A percentile compares a stretch with the other conserved stretches of the same genome.
phyloP scores from a whole-genome alignment of 1,140 invertebrate genomes.

The Diuraphis noxia region DNA sequence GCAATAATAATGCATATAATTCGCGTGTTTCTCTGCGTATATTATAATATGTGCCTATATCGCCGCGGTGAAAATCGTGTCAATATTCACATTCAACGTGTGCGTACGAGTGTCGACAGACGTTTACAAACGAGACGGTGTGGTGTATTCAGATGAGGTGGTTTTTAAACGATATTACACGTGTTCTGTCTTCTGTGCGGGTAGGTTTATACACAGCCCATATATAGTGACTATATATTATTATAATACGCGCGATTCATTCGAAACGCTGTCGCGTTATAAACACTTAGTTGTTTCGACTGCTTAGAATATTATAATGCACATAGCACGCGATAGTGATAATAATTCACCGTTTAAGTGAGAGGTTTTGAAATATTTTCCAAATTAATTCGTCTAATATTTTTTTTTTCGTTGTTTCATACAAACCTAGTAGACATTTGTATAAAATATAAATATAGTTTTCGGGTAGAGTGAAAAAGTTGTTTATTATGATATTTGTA shows the following conservation, averaged over 20 bases:
- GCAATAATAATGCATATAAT: neutral
- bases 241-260: neutral
- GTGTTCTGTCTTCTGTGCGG: neutral
- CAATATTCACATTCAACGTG: neutral
- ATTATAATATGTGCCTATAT: neutral
- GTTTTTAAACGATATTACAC: neutral
- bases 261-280: neutral
- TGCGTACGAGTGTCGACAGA: neutral
- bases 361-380: neutral
- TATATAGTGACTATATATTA: neutral
- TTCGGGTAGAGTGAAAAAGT: neutral
- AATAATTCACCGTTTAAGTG: neutral
- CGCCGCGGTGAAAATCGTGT: neutral
- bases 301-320: neutral
- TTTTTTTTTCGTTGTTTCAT: neutral
- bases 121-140: neutral
- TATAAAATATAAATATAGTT: neutral
- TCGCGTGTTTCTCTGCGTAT: neutral
- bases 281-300: neutral
- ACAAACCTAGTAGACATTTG: neutral
- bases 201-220: neutral
- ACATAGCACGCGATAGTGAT: neutral
- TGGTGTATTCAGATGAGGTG: neutral
- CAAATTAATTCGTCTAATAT: neutral
- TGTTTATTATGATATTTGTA: neutral